Conservation (phyloP, 2,888 invertebrate species). For the Subacronicta megacephala region DNA sequence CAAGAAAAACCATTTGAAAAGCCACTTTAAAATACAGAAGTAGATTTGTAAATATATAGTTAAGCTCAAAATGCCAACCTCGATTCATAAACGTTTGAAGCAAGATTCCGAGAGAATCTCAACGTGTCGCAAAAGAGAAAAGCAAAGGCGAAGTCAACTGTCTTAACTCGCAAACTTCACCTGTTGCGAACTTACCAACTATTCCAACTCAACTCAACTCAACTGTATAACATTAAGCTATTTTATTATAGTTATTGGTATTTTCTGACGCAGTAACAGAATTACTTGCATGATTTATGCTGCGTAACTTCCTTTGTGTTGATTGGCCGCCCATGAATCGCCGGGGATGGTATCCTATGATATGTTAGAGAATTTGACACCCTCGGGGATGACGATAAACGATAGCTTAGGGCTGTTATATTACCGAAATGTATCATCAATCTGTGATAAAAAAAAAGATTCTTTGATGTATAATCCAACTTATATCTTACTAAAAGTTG, state of each 20-base stretch:
- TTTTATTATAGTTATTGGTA: conserved; percentile 42
- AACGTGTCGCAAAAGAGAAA: conserved; percentile 56
- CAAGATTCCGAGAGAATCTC: conserved; percentile 43
- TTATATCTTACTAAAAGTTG: too few relatives aligned
- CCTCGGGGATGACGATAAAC: conserved; percentile 17
- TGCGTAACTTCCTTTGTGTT: conserved; percentile 30
- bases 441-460: not conserved
- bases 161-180: conserved; percentile 70
- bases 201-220: conserved; percentile 37
- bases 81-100: conserved; percentile 22
- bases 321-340: conserved; percentile 36
- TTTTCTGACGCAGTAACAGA: conserved; percentile 42
- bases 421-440: conserved; percentile 2
- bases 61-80: conserved; percentile 17
- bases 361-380: conserved; percentile 33
- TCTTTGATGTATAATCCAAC: not conserved
- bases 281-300: conserved; percentile 45
- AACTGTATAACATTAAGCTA: conserved; percentile 45
- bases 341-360: conserved; percentile 21
- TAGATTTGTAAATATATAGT: too few relatives aligned
- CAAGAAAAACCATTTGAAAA: too few relatives aligned
- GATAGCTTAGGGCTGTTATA: conserved; percentile 22
- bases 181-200: conserved; percentile 71
- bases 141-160: conserved; percentile 61
- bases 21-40: too few relatives aligned